Evolutionary conservation across 2,113 vertebrate species (phyloP).

Genomic region (Uropsilus gracilis): DNA sequence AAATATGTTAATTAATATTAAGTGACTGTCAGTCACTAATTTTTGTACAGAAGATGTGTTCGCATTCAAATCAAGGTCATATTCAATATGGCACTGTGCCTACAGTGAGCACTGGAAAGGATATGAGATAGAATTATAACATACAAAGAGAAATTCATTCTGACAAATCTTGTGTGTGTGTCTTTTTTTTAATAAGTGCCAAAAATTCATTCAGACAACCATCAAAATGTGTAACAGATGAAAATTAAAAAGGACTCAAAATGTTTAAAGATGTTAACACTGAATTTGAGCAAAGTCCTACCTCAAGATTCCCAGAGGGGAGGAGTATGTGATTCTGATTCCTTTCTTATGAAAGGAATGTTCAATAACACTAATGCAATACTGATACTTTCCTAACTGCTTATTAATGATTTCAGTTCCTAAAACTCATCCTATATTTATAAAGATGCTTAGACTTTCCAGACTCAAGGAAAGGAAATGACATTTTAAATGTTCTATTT

Average conservation of each 20-base stretch:
- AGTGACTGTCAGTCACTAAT: not conserved
- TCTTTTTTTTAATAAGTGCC: not conserved
- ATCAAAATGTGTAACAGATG: not conserved
- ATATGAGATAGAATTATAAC: not conserved
- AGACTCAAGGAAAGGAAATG: not conserved
- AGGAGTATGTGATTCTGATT: rapidly evolving
- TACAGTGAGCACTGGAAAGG: not conserved
- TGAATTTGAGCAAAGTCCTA: not conserved
- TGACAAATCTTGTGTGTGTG: not conserved
- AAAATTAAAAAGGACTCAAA: not conserved
- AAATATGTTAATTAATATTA: conserved; percentile 22
- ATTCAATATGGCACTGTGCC: not conserved
- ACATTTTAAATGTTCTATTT: not conserved
- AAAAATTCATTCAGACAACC: not conserved
- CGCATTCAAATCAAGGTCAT: not conserved
- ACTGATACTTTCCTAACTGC: not conserved
- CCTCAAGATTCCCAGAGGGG: not conserved
- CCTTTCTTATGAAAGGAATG: not conserved
- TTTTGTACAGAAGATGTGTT: not conserved
- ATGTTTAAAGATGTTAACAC: not conserved
- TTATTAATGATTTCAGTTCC: not conserved
- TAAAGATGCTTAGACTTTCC: not conserved
- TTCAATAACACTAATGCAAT: not conserved
- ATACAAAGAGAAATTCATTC: not conserved
- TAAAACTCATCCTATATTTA: not conserved